Base-by-base conservation (phyloP, 2,797 vertebrate species). In the Acipenser oxyrinchus region DNA sequence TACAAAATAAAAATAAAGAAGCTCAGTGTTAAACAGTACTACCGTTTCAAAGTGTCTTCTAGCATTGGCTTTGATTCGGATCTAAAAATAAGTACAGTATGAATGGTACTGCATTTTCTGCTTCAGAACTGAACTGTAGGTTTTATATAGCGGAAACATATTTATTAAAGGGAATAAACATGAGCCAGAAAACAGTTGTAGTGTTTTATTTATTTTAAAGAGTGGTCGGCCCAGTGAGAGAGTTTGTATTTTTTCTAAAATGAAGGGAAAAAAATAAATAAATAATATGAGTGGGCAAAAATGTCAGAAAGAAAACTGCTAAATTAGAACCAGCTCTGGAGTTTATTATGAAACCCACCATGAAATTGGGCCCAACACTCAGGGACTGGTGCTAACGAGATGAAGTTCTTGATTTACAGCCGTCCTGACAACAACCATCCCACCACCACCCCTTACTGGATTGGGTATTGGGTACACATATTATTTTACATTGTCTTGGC, bases 61-160 rank as follows among this genome's bases (percentile, higher is more conserved):
- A 37, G 4, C 23, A 37, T 37, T 37, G 23, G 23, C 23, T 37
- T 37, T 37, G 23, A 37, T 37, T 37, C 23, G 4, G 23, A 37
- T 37, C 23, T 37, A 4, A 37, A 37, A 37, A 37, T 37, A 37
- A 37, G 23, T 37, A 37, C 23, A 37, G 23, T 37, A 37, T 37
- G 23, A 37, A 37, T 37, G 23, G 23, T 4, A 37, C 23, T 37
- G 23, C 23, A 37, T 37, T 37, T 37, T 2, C 23, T 37, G 23
- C 82, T 83, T 86, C 86, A 84, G 80, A 74, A 74, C 84, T 81
- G 66, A 76, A 80, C 80, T 71, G 63, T 76, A 79, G 74, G 72
- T 72, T 67, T 88, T 88, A 89, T 86, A 87, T 83, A 79, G 85
- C 85, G 89, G 89, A 91, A 91, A 88, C 85, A 81, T 91, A 88